Evolutionary conservation across 2,888 invertebrate genomes (phyloP).

Genomic region (Parnassius mnemosyne): DNA sequence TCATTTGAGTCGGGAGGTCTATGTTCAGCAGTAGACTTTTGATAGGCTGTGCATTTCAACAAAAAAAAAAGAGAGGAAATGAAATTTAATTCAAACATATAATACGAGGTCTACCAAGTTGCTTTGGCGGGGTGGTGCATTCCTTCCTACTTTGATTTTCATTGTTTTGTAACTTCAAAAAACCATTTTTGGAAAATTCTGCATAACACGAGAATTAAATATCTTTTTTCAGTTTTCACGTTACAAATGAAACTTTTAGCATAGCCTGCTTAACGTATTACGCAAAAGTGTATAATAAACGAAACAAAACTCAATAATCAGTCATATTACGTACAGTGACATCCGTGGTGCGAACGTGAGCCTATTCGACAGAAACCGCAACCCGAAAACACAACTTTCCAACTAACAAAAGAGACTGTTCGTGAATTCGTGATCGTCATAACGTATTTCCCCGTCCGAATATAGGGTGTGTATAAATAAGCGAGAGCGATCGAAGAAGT

Average conservation of each 20-base stretch:
- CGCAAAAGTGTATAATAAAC: conserved; percentile 19
- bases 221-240: background rate
- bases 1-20: no score
- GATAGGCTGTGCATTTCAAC: no score
- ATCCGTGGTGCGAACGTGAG: conserved; percentile 22
- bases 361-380: conserved; percentile 23
- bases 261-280: conserved; percentile 10
- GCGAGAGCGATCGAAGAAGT: conserved; percentile 41
- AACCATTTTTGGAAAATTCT: no score
- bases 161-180: no score
- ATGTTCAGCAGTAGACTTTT: no score
- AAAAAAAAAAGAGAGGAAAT: no score
- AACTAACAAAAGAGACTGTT: conserved; percentile 32
- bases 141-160: no score
- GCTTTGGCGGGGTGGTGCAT: no score
- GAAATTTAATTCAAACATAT: no score
- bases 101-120: no score
- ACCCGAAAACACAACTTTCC: conserved; percentile 28
- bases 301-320: conserved; percentile 26
- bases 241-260: background rate
- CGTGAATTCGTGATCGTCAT: conserved; percentile 38
- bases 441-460: conserved; percentile 39
- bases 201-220: no score
- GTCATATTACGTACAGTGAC: conserved; percentile 17
- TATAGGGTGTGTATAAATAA: conserved; percentile 38